Base-by-base conservation (phyloP, 1,140 invertebrate species). In the Vanessa tameamea region DNA sequence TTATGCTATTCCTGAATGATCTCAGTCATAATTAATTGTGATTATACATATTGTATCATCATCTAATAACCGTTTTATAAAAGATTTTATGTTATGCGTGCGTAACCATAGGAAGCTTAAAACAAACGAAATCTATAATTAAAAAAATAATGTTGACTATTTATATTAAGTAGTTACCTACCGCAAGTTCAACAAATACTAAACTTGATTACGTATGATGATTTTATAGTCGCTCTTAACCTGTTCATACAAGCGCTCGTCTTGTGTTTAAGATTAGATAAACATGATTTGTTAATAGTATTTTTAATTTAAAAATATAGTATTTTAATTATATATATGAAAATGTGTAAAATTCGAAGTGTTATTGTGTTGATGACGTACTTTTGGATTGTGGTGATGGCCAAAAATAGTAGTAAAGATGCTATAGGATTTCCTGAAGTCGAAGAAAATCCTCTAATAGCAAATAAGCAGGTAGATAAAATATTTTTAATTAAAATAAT, bases 371-470 rank as follows among this genome's bases (percentile, higher is more conserved):
- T 71, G 16, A 47, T n/a, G 15, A 43, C 57, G 20, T 47, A 64
- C 16, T 23, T 64, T 3, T 59, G 64, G 48, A 64, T 26, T 57
- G 48, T 59, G 31, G 53, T 7, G 31, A 64, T 14, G 2, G 47
- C 59, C 4, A 23, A 20, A 14, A 63, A 70, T 4, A 31, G 20
- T 47, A 43, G 69, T 15, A 80, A 78, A 61, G 83, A 82, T 67
- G 81, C 80, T 9, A 87, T 91, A 73, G 88, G 84, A 74, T 91
- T 91, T 78, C 89, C 88, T 13, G 88, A 90, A 63, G 48, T 75
- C 11, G 89, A 90, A 65, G 88, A 91, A 80, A 84, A 89, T 72
- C 51, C 75, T 7, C 72, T 78, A n/a, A 64, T 79, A 57, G 75
- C 77, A 47, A 91, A 89, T 75, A 91, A 88, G 82, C 79, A 89